These are phyloP conservation scores for Mythimna pallens DNA, from an alignment of 2,888 invertebrate genomes.

Conservation along the genomic window DNA sequence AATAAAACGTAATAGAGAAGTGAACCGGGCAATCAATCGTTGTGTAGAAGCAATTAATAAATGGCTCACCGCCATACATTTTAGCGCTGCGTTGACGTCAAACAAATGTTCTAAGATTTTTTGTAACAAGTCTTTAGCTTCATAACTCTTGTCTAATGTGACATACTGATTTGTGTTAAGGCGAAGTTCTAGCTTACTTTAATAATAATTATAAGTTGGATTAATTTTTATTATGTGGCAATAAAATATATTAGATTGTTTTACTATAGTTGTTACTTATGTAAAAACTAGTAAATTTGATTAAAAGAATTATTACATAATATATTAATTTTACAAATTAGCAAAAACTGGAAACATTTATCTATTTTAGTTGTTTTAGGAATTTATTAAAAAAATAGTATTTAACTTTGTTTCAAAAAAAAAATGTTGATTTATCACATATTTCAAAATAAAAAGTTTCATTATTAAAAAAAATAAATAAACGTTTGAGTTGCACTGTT, in stretches of 20 bases:
- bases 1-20: constrained; percentile 70
- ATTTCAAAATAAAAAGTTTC: neutral
- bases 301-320: neutral
- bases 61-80: constrained; percentile 76
- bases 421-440: neutral
- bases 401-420: neutral
- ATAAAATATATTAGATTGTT: neutral
- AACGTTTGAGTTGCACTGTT: constrained; percentile 65
- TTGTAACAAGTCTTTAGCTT: constrained; percentile 65
- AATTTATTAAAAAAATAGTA: neutral
- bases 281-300: neutral
- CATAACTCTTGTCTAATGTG: constrained; percentile 82
- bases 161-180: constrained; percentile 76
- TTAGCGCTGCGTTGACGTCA: constrained; percentile 82
- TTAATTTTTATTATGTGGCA: constrained; percentile 21
- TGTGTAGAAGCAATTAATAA: constrained; percentile 80
- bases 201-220: constrained; percentile 44
- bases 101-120: constrained; percentile 71
- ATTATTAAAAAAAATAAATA: constrained; percentile 5
- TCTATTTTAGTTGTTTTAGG: neutral
- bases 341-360: neutral
- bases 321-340: neutral
- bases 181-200: constrained; percentile 51
- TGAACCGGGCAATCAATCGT: constrained; percentile 81
- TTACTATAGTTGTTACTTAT: neutral